phyloP scores from a whole-genome alignment of 2,888 invertebrate genomes.

The Copidosoma aretas region DNA sequence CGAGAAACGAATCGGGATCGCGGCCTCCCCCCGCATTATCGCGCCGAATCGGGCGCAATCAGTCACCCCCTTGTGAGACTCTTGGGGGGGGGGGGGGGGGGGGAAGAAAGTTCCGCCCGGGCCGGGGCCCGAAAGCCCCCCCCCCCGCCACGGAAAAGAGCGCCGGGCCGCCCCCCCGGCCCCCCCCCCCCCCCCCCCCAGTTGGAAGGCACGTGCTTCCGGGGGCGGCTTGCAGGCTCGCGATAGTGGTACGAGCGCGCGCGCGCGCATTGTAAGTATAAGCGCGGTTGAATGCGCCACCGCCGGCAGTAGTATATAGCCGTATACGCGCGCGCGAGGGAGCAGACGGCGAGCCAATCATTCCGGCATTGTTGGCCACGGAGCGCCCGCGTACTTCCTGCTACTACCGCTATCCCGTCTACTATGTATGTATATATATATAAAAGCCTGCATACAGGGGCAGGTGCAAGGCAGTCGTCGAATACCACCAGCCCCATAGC shows the following conservation, averaged over 20 bases:
- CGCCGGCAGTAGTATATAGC: neutral
- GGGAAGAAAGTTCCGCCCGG: neutral
- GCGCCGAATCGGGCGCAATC: neutral
- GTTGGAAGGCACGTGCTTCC: neutral
- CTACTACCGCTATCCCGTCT: neutral
- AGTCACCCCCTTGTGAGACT: neutral
- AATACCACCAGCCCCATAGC: no score
- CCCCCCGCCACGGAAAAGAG: neutral
- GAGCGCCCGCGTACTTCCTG: constrained; percentile 11
- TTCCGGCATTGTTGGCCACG: constrained; percentile 54
- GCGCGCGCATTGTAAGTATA: neutral
- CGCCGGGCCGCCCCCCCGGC: constrained; percentile 1
- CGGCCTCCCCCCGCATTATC: no score
- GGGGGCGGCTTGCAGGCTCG: neutral
- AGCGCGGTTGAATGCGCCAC: neutral
- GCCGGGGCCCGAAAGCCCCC: neutral
- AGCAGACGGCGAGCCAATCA: constrained; percentile 56
- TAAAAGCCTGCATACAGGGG: neutral
- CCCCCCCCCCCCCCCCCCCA: neutral
- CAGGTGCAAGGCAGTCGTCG: neutral
- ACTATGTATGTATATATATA: neutral
- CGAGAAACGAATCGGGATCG: no score
- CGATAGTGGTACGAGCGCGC: neutral
- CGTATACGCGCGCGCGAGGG: constrained; percentile 36
- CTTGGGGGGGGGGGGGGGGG: neutral